Evolutionary conservation across 2,113 vertebrate genomes (phyloP).

Genomic region (Serinus canaria): DNA sequence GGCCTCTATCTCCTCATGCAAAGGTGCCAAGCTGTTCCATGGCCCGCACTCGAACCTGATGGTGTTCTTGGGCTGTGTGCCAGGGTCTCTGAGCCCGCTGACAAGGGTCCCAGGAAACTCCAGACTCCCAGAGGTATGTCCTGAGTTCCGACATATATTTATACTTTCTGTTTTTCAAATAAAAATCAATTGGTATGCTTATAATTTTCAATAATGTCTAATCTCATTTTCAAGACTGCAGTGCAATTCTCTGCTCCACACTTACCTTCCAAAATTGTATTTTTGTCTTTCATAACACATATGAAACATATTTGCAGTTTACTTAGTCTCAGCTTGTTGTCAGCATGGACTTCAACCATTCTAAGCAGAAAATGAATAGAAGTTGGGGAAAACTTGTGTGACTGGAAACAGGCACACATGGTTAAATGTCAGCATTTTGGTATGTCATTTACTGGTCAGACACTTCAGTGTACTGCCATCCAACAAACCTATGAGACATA

Average conservation of each 20-base stretch:
- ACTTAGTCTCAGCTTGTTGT: not conserved
- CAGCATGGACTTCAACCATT: not conserved
- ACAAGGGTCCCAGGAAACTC: too few relatives aligned
- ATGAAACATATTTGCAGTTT: not conserved
- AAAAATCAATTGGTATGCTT: not conserved
- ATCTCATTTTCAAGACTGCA: not conserved
- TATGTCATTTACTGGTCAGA: conserved; percentile 46
- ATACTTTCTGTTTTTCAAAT: not conserved
- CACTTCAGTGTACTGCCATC: conserved; percentile 34
- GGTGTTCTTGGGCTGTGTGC: too few relatives aligned
- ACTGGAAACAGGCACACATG: conserved; percentile 10
- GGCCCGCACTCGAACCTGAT: too few relatives aligned
- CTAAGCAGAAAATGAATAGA: not conserved
- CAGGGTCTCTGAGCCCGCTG: too few relatives aligned
- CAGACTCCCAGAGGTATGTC: too few relatives aligned
- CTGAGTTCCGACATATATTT: too few relatives aligned
- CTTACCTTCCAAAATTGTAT: not conserved
- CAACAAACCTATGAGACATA: conserved; percentile 56
- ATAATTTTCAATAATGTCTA: not conserved
- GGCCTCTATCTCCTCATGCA: too few relatives aligned
- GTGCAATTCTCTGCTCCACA: not conserved
- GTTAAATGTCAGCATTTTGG: conserved; percentile 51
- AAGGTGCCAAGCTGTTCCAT: too few relatives aligned
- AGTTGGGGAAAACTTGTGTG: not conserved
- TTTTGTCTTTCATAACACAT: conserved; percentile 4